Evolutionary conservation across 2,888 invertebrate species (phyloP).

Genomic region (Rambutsinella grinnellia): DNA sequence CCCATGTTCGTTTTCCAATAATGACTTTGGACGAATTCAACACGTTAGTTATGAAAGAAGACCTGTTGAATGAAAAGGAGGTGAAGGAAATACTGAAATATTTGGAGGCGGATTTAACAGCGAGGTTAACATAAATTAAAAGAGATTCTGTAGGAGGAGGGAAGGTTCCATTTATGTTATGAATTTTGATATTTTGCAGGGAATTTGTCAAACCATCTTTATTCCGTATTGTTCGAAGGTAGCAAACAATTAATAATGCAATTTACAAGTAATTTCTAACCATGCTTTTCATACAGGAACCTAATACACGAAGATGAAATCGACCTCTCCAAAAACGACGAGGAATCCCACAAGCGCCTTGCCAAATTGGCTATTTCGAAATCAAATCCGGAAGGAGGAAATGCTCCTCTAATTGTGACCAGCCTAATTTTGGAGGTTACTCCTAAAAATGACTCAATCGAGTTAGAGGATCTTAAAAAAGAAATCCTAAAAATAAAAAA

Average conservation of each 20-base stretch:
- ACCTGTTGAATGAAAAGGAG: constrained; percentile 49
- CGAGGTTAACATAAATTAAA: constrained; percentile 22
- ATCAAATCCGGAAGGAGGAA: constrained; percentile 4
- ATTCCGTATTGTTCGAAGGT: constrained; percentile 35
- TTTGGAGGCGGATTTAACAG: constrained; percentile 39
- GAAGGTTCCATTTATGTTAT: too few species aligned
- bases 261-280: not conserved
- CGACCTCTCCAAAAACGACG: constrained; percentile 39
- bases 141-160: too few species aligned
- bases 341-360: constrained; percentile 42
- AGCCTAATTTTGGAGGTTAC: constrained; percentile 42
- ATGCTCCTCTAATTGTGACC: constrained; percentile 33
- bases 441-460: constrained; percentile 22
- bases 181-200: constrained; percentile 18
- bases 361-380: constrained; percentile 40
- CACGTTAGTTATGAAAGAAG: constrained; percentile 17
- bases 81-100: constrained; percentile 39
- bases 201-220: constrained; percentile 43
- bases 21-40: constrained; percentile 47
- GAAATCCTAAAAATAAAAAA: constrained; percentile 47
- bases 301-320: constrained; percentile 33
- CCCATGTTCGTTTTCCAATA: constrained; percentile 43
- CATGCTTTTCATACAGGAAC: constrained; percentile 16
- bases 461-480: constrained; percentile 31
- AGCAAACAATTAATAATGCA: not conserved